Evolutionary conservation across 1,140 invertebrate genomes (phyloP), one percentile per base, ranked within the genome.

Genomic region (Hylaeus anthracinus): DNA sequence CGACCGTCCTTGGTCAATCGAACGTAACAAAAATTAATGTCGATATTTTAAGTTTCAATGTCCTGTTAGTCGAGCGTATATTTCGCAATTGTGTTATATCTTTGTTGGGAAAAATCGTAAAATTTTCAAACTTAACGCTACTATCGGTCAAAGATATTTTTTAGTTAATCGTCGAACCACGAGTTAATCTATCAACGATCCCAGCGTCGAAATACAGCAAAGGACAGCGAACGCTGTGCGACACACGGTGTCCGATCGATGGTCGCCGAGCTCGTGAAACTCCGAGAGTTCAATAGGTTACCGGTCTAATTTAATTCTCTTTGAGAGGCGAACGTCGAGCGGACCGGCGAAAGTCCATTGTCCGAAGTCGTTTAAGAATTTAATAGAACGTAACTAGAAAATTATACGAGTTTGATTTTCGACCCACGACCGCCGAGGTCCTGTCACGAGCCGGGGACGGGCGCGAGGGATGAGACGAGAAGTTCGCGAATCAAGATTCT

Each of bases 401-500:
- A 79, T 58, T 43, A 61, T 43, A 53, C 55, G 72, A 53, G 70
- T 86, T 83, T 75, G 84, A 86, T 82, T 79, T 82, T 85, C 43
- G 78, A 81, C 51, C 58, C 71, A 8, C 39, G 12, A 60, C 3
- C 53, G n/a, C 56, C 51, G 45, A 64, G 82, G 75, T 73, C 63
- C 55, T 60, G 60, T n/a, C 66, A 55, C 41, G 66, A 12, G 43
- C 8, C 10, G 63, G 26, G 53, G 55, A 4, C 26, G 26, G n/a
- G 5, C 56, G 2, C 65, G 60, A 72, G 55, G 58, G 39, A 26
- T 26, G 53, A 58, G 60, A 51, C 14, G 61, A n/a, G 37, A 82
- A 70, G 71, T 82, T 79, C 79, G 72, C 84, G 80, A 75, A 71
- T 74, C 76, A 86, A 80, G 84, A 86, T 86, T 80, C 76, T 74